Conservation (phyloP, 2,113 vertebrate genomes). For the Microtus pennsylvanicus region DNA sequence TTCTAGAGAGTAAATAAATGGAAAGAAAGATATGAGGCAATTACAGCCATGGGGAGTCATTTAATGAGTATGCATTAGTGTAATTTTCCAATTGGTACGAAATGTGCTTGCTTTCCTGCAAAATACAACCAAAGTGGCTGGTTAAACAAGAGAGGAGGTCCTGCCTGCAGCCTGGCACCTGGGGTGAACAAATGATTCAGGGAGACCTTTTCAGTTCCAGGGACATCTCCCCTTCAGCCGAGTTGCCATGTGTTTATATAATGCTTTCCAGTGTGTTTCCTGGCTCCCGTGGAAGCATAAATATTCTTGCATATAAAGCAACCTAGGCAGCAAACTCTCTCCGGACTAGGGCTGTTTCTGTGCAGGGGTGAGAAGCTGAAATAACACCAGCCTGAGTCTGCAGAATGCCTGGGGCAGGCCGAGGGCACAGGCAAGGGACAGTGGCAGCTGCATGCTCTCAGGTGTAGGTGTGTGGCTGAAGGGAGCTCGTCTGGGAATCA, state of each 20-base stretch:
- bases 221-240: background rate
- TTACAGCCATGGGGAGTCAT: constrained; percentile 36
- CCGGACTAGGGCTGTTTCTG: background rate
- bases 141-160: constrained; percentile 20
- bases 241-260: background rate
- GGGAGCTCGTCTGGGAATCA: background rate
- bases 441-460: background rate
- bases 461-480: constrained; percentile 18
- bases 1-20: constrained; percentile 60
- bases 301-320: background rate
- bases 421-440: background rate
- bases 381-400: background rate
- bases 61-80: constrained; percentile 9
- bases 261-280: constrained; percentile 5
- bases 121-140: constrained; percentile 44
- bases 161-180: background rate
- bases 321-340: background rate
- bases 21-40: constrained; percentile 53
- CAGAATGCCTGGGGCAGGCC: background rate
- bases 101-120: background rate
- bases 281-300: constrained; percentile 13
- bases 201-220: constrained; percentile 52
- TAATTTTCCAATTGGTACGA: constrained; percentile 64
- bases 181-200: background rate
- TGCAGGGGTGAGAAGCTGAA: background rate